Base-by-base conservation (phyloP, 1,140 invertebrate species). In the Teleopsis dalmanni region DNA sequence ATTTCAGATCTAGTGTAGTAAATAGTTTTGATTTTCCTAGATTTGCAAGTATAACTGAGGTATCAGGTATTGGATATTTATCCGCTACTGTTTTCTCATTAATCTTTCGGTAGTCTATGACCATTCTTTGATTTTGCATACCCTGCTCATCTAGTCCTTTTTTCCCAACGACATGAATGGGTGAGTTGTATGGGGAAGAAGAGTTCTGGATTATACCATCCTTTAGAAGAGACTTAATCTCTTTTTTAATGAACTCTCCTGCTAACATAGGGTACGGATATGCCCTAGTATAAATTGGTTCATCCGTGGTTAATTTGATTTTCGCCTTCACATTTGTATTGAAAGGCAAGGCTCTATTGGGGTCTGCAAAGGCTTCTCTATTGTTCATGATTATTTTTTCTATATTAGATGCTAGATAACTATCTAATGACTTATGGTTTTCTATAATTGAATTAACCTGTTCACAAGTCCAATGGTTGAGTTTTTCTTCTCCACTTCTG, bases 51-150 rank as follows among this genome's bases (percentile, higher is more conserved):
- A 57, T 51, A 26, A 59, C 55, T 9, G 57, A 47, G 19, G 60
- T 57, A 19, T 59, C 44, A 7, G 53, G 57, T 16, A 60, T 47
- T 3, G 1, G 76, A 78, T 5, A 81, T 53, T 3, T 76, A 76
- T 60, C 40, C 7, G 9, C 23, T 73, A 79, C 16, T 1, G 58
- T 67, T 21, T 57, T 57, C 22, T 59, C 54, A 45, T 71, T 70
- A 14, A 70, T 33, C 38, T 60, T 62, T 31, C 65, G 37, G 42
- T 59, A 71, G 51, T 72, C 65, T n/a, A 66, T 57, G 1, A 50
- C 41, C 31, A 50, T 36, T 34, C 48, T 2, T 26, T 35, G 19
- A 18, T 50, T 50, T 25, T 26, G 48, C 13, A 19, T 50, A 22
- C 48, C 40, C 16, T 50, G n/a, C 18, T 42, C 38, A 18, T 50